Conservation (phyloP, 2,888 invertebrate species). For the Bhutanitis thaidina region DNA sequence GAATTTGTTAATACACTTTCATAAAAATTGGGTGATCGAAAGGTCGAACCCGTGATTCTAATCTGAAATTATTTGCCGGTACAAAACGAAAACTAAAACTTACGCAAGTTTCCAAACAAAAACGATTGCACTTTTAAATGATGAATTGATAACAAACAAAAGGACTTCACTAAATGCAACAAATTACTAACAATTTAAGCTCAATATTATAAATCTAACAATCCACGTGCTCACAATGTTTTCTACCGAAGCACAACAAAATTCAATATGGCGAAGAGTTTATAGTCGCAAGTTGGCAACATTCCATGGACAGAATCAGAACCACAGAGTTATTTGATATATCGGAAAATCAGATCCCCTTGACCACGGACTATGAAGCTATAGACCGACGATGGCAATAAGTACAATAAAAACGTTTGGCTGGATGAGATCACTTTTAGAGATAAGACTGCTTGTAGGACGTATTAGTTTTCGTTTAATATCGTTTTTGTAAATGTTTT, state of each 20-base stretch:
- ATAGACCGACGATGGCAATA: too few species aligned
- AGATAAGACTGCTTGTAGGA: too few species aligned
- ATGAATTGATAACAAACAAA: constrained; percentile 43
- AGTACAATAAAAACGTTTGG: too few species aligned
- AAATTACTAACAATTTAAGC: constrained; percentile 68
- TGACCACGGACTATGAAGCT: too few species aligned
- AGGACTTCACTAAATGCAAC: constrained; percentile 44
- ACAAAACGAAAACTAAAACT: constrained; percentile 44
- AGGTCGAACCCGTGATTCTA: constrained; percentile 42
- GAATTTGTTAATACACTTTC: not conserved
- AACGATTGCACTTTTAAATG: constrained; percentile 43
- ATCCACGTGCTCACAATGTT: constrained; percentile 87
- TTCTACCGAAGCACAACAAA: constrained; percentile 79
- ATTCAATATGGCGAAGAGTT: constrained; percentile 85
- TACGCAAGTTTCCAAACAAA: constrained; percentile 55
- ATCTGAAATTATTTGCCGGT: constrained; percentile 60
- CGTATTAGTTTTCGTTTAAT: too few species aligned
- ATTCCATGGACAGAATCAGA: too few species aligned
- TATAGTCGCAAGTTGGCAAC: constrained; percentile 44
- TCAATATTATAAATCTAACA: constrained; percentile 55
- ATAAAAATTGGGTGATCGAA: constrained; percentile 23
- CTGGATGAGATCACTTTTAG: too few species aligned
- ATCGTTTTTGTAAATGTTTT: too few species aligned
- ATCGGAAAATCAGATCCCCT: too few species aligned
- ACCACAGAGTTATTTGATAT: too few species aligned